Evolutionary conservation across 1,140 invertebrate species (phyloP).

Genomic region (Manduca sexta): DNA sequence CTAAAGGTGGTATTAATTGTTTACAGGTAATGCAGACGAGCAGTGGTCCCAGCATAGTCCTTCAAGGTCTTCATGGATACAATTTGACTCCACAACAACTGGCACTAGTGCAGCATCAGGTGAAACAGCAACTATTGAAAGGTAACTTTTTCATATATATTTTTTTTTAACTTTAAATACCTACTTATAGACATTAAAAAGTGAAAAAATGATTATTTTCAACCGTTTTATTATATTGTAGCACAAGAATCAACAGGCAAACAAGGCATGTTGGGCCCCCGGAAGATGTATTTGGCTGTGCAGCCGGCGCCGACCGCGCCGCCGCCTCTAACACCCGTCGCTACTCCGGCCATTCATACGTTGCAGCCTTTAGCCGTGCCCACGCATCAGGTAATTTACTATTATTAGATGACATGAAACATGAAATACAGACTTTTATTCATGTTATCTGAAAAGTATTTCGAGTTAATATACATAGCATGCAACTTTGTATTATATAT

Average conservation of each 20-base stretch:
- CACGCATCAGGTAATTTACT: slow-evolving; percentile 64
- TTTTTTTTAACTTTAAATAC: not conserved
- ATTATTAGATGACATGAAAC: slow-evolving; percentile 32
- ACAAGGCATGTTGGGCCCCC: slow-evolving; percentile 86
- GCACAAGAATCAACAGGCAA: slow-evolving; percentile 87
- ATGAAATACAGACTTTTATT: not conserved
- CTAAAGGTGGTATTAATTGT: slow-evolving; percentile 8
- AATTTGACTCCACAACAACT: slow-evolving; percentile 87
- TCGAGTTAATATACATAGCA: too few relatives aligned
- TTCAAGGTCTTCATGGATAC: slow-evolving; percentile 87
- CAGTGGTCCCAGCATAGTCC: slow-evolving; percentile 86
- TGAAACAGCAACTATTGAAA: slow-evolving; percentile 90
- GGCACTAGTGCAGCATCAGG: slow-evolving; percentile 87
- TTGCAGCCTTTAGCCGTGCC: slow-evolving; percentile 37
- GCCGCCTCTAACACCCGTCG: slow-evolving; percentile 60
- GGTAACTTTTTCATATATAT: slow-evolving; percentile 65
- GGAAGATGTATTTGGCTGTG: slow-evolving; percentile 88
- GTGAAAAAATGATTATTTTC: not conserved
- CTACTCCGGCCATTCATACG: slow-evolving; percentile 66
- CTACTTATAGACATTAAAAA: not conserved
- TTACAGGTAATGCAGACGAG: slow-evolving; percentile 84
- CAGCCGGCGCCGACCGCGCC: slow-evolving; percentile 75
- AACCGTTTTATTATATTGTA: slow-evolving; percentile 35
- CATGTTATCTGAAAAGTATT: not conserved
- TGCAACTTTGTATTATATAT: too few relatives aligned